These are phyloP conservation scores for Peromyscus leucopus DNA, from an alignment of 2,113 vertebrate species.

Conservation along the genomic window DNA sequence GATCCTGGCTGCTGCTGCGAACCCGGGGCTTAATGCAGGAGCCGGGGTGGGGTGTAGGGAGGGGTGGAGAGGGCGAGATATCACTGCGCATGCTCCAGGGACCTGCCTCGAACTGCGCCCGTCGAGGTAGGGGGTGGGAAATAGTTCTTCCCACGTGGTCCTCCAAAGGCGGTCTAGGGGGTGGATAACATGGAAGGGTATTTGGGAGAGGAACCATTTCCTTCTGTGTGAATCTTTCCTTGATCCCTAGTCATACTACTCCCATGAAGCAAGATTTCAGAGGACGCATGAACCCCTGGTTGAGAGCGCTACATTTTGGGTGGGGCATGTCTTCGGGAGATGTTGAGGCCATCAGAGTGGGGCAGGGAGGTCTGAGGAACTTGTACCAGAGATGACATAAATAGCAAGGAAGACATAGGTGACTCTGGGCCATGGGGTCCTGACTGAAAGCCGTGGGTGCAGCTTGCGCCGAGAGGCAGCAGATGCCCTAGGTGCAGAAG, in stretches of 20 bases:
- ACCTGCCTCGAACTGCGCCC: constrained; percentile 53
- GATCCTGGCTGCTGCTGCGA: constrained; percentile 76
- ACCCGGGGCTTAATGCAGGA: constrained; percentile 81
- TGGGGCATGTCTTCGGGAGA: not conserved
- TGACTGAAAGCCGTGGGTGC: not conserved
- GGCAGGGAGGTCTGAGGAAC: not conserved
- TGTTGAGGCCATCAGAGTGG: not conserved
- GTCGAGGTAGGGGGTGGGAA: constrained; percentile 68
- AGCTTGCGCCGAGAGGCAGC: not conserved
- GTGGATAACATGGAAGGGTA: not conserved
- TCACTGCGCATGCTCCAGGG: constrained; percentile 84
- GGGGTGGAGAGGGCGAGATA: constrained; percentile 57
- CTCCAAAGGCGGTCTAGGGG: constrained; percentile 27
- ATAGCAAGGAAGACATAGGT: not conserved
- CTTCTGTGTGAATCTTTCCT: not conserved
- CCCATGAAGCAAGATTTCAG: not conserved
- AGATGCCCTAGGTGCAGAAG: not conserved
- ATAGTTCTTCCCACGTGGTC: constrained; percentile 78
- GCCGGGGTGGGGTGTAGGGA: constrained; percentile 68
- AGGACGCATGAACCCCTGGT: not conserved
- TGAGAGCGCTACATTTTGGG: not conserved
- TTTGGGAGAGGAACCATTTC: constrained; percentile 3
- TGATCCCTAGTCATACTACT: not conserved
- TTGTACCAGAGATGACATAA: not conserved
- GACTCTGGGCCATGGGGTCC: not conserved